Evolutionary conservation across 1,140 invertebrate genomes (phyloP).

Genomic region (Macrobrachium nipponense): DNA sequence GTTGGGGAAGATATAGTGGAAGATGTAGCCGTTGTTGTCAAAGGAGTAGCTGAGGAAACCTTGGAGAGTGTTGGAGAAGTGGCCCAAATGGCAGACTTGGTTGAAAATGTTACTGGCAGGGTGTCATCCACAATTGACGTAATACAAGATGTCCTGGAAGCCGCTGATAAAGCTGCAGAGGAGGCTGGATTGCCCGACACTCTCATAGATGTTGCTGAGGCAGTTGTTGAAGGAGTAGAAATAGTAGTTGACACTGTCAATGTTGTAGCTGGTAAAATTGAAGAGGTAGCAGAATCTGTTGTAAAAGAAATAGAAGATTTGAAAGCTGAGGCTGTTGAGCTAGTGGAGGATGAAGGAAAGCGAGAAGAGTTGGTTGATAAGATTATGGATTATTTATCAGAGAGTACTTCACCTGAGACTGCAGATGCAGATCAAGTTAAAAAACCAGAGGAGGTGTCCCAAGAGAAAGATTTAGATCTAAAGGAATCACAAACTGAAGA

Average conservation of each 20-base stretch:
- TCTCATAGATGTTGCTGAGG: neutral
- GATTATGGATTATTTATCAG: neutral
- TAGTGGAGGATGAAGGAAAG: constrained; percentile 3
- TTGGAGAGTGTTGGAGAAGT: neutral
- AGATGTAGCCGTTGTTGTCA: neutral
- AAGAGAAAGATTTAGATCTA: neutral
- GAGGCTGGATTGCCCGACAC: no score
- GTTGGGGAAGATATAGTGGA: neutral
- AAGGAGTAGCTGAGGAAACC: neutral
- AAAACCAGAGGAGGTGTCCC: neutral
- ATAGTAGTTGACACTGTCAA: neutral
- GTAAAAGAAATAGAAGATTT: neutral
- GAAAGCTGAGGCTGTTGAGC: neutral
- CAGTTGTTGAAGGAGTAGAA: neutral
- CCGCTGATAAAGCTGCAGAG: constrained; percentile 13
- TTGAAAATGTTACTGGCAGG: neutral
- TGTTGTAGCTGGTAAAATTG: neutral
- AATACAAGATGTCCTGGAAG: neutral
- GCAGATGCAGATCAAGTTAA: neutral
- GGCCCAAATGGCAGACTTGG: neutral
- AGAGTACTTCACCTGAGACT: neutral
- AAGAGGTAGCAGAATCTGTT: constrained; percentile 7
- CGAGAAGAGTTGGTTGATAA: constrained; percentile 5
- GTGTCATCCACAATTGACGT: neutral
- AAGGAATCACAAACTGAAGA: no score